These are phyloP conservation scores for Pteropus alecto DNA, from an alignment of 2,113 vertebrate species.

Conservation along the genomic window DNA sequence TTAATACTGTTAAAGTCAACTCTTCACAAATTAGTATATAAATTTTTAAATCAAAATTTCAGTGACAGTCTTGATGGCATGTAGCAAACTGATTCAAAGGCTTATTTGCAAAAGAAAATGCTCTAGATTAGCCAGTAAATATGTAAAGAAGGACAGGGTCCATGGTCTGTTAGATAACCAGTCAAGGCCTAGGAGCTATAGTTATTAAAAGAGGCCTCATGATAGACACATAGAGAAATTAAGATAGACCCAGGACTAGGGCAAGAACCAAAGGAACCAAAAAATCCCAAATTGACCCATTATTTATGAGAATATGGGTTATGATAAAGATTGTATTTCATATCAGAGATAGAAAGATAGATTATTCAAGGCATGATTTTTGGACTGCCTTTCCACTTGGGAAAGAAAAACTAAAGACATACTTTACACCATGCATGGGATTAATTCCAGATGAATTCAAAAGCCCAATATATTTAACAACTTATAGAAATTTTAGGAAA, in stretches of 20 bases:
- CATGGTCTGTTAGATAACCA: background rate
- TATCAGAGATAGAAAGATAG: background rate
- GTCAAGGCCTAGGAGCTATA: background rate
- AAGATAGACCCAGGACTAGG: background rate
- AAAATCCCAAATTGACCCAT: background rate
- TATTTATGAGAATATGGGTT: conserved; percentile 6
- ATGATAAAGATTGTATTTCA: background rate
- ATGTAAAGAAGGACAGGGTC: background rate
- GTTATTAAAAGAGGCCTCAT: background rate
- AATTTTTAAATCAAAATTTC: background rate
- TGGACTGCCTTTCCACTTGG: background rate
- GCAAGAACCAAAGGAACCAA: background rate
- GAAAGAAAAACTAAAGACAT: background rate
- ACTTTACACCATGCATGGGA: background rate
- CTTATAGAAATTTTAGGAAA: background rate
- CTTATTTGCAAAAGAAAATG: background rate
- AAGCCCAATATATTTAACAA: conserved; percentile 1
- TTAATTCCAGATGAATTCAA: conserved; percentile 14
- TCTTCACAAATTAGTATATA: background rate
- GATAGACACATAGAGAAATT: background rate
- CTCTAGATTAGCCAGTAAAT: background rate
- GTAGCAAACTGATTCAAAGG: background rate
- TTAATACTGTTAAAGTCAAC: background rate
- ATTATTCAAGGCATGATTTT: conserved; percentile 7
- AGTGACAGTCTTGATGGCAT: background rate